Conservation (phyloP, 2,888 invertebrate genomes). For the Hololepta plana region DNA sequence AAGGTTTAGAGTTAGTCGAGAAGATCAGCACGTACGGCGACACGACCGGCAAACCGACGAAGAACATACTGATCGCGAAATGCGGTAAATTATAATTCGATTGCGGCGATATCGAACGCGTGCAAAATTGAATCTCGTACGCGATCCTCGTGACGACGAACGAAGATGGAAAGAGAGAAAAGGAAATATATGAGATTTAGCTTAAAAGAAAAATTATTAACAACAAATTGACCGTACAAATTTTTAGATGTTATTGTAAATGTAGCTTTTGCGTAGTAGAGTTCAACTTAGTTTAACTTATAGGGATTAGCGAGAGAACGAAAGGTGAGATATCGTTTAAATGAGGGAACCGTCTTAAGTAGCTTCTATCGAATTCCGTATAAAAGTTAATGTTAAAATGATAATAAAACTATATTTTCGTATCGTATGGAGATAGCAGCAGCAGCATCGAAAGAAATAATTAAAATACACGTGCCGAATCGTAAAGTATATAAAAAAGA, state of each 20-base stretch:
- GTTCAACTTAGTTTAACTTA: too few species aligned
- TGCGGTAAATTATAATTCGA: slow-evolving; percentile 48
- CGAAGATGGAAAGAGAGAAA: too few species aligned
- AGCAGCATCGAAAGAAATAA: too few species aligned
- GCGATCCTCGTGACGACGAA: too few species aligned
- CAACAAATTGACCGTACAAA: slow-evolving; percentile 13
- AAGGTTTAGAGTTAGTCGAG: slow-evolving; percentile 61
- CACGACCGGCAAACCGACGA: slow-evolving; percentile 59
- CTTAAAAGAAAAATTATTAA: too few species aligned
- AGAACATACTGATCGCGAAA: slow-evolving; percentile 51
- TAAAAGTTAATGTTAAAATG: too few species aligned
- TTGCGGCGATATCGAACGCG: slow-evolving; percentile 6
- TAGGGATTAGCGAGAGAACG: too few species aligned
- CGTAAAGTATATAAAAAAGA: too few species aligned
- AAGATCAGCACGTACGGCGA: slow-evolving; percentile 62
- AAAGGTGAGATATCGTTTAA: slow-evolving; percentile 10
- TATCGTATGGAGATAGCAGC: slow-evolving; percentile 18
- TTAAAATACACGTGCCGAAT: too few species aligned
- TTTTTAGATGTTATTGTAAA: slow-evolving; percentile 21
- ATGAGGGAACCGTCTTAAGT: slow-evolving; percentile 11
- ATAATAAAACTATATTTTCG: slow-evolving; percentile 26
- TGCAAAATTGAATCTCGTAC: too few species aligned
- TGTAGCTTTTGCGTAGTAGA: slow-evolving; percentile 21
- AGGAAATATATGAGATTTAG: too few species aligned
- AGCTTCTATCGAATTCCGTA: slow-evolving; percentile 23